Conservation (phyloP, 2,888 invertebrate genomes). For the Xanthia togata region DNA sequence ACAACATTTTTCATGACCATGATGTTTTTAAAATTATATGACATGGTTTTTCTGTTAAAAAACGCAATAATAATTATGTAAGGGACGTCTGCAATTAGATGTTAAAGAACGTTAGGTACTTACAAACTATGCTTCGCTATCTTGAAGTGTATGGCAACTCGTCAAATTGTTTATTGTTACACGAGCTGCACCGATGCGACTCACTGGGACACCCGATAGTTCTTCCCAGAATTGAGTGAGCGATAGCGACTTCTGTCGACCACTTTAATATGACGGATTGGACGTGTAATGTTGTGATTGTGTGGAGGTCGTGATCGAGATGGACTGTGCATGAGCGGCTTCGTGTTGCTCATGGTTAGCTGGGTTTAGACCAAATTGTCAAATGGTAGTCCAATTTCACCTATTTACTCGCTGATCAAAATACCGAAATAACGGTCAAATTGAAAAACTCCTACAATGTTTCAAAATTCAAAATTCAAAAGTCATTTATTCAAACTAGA, state of each 20-base stretch:
- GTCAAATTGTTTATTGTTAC: slow-evolving; percentile 9
- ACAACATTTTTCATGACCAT: neutral
- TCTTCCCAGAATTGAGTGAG: slow-evolving; percentile 59
- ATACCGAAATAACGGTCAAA: too few species aligned
- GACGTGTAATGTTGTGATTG: neutral
- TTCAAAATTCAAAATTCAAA: too few species aligned
- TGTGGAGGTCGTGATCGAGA: neutral
- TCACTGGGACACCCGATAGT: slow-evolving; percentile 60
- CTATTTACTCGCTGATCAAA: too few species aligned
- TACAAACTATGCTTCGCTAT: neutral
- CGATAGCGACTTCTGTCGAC: slow-evolving; percentile 44
- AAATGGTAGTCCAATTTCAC: neutral
- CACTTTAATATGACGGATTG: slow-evolving; percentile 18
- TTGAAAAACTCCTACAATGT: too few species aligned
- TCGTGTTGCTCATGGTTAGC: neutral
- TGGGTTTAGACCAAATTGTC: slow-evolving; percentile 2
- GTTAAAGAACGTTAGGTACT: neutral
- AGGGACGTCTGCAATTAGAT: neutral
- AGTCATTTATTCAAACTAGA: too few species aligned
- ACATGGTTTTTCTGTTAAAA: neutral
- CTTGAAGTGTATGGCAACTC: neutral
- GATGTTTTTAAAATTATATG: slow-evolving; percentile 2
- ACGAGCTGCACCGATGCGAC: slow-evolving; percentile 20
- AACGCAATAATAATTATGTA: neutral
- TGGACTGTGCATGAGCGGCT: too few species aligned